phyloP scores from a whole-genome alignment of 2,888 invertebrate species.

The Drosophila anomalata region DNA sequence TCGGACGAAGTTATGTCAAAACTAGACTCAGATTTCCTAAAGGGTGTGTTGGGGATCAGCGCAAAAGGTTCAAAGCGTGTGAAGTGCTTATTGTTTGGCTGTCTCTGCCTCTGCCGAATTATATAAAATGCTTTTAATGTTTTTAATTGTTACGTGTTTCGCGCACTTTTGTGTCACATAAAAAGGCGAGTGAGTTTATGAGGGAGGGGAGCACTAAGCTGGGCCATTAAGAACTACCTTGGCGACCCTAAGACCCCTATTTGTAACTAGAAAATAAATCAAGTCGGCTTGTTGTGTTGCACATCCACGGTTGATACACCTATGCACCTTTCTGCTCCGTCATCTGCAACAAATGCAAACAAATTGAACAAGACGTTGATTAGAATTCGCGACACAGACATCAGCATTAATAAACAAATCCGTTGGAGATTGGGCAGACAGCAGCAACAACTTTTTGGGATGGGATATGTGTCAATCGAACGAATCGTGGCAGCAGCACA shows the following conservation, averaged over 20 bases:
- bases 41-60: conserved; percentile 57
- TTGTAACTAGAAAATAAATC: neutral
- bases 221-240: conserved; percentile 29
- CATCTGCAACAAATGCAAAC: conserved; percentile 22
- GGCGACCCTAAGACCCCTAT: neutral
- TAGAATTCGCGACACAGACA: conserved; percentile 29
- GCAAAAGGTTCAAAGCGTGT: conserved; percentile 56
- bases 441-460: neutral
- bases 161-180: conserved; percentile 51
- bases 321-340: neutral
- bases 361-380: conserved; percentile 37
- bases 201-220: neutral
- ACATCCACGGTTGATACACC: neutral
- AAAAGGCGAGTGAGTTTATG: conserved; percentile 3
- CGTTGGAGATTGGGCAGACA: conserved; percentile 4
- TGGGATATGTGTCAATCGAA: conserved; percentile 69
- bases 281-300: neutral
- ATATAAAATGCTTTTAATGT: conserved; percentile 68
- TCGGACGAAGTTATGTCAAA: conserved; percentile 42
- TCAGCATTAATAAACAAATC: conserved; percentile 23
- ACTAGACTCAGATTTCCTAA: conserved; percentile 61
- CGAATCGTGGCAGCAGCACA: conserved; percentile 19
- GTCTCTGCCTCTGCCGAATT: conserved; percentile 49
- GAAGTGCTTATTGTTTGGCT: conserved; percentile 53
- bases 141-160: conserved; percentile 75